These are phyloP conservation scores for Fringilla coelebs DNA, from an alignment of 2,797 vertebrate species.

Conservation along the genomic window DNA sequence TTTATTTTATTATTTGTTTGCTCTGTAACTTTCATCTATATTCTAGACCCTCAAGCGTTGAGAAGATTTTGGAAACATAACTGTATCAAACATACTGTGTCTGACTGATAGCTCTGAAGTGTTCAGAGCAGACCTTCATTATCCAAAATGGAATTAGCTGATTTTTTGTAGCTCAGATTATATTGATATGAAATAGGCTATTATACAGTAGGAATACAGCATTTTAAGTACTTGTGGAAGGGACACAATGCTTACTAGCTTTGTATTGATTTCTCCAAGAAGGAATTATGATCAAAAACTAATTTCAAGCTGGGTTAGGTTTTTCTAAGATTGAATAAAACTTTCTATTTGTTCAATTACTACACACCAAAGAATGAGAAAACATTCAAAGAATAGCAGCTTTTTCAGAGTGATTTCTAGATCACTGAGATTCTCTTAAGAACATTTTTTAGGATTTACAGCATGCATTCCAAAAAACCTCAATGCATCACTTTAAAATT, in stretches of 20 bases:
- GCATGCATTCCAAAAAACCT: background rate
- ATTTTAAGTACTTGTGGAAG: conserved; percentile 11
- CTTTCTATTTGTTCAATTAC: conserved; percentile 45
- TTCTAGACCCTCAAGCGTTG: background rate
- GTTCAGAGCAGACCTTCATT: background rate
- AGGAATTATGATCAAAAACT: conserved; percentile 57
- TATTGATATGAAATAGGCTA: conserved; percentile 7
- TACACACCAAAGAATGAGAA: conserved; percentile 11
- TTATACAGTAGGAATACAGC: background rate
- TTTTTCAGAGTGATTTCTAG: conserved; percentile 42
- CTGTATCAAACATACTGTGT: background rate
- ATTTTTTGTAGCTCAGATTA: background rate
- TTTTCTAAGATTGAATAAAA: conserved; percentile 47
- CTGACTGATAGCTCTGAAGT: background rate
- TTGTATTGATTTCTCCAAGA: conserved; percentile 57
- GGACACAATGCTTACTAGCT: conserved; percentile 24
- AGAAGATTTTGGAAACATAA: background rate
- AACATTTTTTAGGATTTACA: conserved; percentile 21
- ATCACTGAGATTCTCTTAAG: conserved; percentile 11
- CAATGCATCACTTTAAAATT: background rate
- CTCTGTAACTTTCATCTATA: background rate
- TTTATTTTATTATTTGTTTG: conserved; percentile 8
- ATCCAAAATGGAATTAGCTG: conserved; percentile 30
- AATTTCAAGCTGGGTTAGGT: conserved; percentile 61
- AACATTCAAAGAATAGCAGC: conserved; percentile 17